A percentile compares a stretch with the other conserved stretches of the same genome.
These are phyloP conservation scores for Todiramphus chloris DNA, from an alignment of 2,113 vertebrate genomes.

Conservation along the genomic window DNA sequence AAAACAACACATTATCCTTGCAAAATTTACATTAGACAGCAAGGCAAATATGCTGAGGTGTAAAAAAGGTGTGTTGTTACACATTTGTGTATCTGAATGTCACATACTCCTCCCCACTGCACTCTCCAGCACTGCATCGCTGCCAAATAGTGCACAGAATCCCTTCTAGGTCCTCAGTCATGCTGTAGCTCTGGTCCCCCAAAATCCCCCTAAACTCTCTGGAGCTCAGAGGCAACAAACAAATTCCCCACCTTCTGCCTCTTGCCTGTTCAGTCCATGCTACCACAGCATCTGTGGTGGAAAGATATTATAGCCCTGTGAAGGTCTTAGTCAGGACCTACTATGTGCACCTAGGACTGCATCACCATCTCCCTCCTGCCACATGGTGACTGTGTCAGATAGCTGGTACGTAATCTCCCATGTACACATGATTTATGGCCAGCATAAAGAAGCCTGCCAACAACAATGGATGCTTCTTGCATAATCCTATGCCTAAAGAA, in stretches of 20 bases:
- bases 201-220: neutral
- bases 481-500: neutral
- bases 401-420: neutral
- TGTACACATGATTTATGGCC: neutral
- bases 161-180: neutral
- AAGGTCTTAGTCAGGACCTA: neutral
- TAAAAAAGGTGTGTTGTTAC: neutral
- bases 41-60: neutral
- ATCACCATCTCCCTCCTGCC: neutral
- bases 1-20: neutral
- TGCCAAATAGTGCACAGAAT: rapidly evolving
- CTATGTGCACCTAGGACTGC: rapidly evolving
- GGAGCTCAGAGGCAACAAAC: neutral
- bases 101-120: neutral
- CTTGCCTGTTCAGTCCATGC: neutral
- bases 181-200: neutral
- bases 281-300: neutral
- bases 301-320: neutral
- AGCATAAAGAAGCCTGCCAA: neutral
- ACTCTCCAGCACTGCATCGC: neutral
- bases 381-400: neutral
- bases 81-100: neutral
- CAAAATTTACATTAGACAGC: neutral
- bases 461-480: neutral
- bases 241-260: neutral